Evolutionary conservation across 2,113 vertebrate species (phyloP), one percentile per base, ranked within the genome.

Genomic region (Notothenia rossii): DNA sequence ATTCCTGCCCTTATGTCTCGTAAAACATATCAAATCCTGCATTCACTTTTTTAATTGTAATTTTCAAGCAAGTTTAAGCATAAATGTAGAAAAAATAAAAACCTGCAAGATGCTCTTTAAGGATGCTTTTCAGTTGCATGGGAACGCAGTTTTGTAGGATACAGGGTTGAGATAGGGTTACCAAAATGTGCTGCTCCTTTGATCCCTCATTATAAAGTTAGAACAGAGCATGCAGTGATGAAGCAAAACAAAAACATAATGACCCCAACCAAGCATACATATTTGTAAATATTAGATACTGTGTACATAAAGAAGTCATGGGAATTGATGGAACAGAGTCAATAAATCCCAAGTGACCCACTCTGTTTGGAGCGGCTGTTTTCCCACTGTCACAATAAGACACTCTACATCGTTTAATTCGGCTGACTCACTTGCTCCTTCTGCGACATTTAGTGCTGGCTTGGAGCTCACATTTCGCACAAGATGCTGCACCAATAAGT

Each of bases 371-470:
- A 70, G 6, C 65, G 67, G 64, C 60, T 75, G 69, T 60, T 73
- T 77, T 62, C 25, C 65, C 65, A 20, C 72, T 4, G 69, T 70
- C 69, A 69, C 69, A 53, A 45, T 48, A 75, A 79, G 22, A 85
- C 45, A 12, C 66, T n/a, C 0, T 45, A 56, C 70, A 79, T 87
- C 3, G 58, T 77, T 84, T 64, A 61, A 84, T 87, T 82, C 62
- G 48, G 72, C 85, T 80, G 83, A 81, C 78, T 87, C 81, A 75
- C 56, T 72, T 36, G 29, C 73, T 73, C 77, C 85, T 64, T 22
- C 15, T 25, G 74, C 77, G 62, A 84, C 18, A 46, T 80, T 84
- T 78, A 75, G 43, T 78, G 67, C 72, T 63, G 83, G 43, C 72
- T 77, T 70, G 40, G 15, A 51, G 72, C 58, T 76, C 61, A 33